Base-by-base conservation (phyloP, 2,113 vertebrate species). In the Trogon melanurus region DNA sequence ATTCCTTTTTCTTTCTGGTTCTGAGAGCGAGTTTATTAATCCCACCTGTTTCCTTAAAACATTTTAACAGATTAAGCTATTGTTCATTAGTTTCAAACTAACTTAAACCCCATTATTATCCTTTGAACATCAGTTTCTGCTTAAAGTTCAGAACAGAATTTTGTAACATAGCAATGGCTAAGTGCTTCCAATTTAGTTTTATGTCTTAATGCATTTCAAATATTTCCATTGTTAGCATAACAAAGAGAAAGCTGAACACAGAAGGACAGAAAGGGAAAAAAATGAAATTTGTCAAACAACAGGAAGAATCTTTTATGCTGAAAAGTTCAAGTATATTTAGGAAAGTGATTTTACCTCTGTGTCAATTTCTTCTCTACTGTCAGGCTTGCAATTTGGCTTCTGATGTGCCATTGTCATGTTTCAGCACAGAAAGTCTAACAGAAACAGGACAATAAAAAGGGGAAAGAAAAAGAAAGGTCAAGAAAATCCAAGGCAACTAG, bases 271-370 rank as follows among this genome's bases (percentile, higher is more conserved):
- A 73, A 62, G 10, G 11, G 10, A 79, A 80, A 82, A 75, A 91
- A 80, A 65, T 11, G 0, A 84, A 76, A 76, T 70, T 80, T 95
- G 30, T 76, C 65, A 92, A 95, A 80, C 69, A 91, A 71, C 17
- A 78, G 44, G 47, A 11, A 76, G 38, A 66, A 81, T 86, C 69
- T 84, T 95, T 84, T 65, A 71, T 67, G 23, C 13, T 92, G 91
- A 85, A 91, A 95, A 81, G 47, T 91, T 95, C 65, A 89, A 91
- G 53, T 84, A 16, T 95, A 92, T 85, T 95, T 96, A 89, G 86
- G 81, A 80, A 91, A 91, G 54, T 56, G 38, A 57, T 89, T 95
- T 89, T 89, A 6, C 32, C 26, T 94, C 87, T 92, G 23, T 74
- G 79, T 88, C 60, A 22, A 67, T 79, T 94, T 95, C 51, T 90